Evolutionary conservation across 2,797 vertebrate species (phyloP).

Genomic region (Acanthiza pusilla): DNA sequence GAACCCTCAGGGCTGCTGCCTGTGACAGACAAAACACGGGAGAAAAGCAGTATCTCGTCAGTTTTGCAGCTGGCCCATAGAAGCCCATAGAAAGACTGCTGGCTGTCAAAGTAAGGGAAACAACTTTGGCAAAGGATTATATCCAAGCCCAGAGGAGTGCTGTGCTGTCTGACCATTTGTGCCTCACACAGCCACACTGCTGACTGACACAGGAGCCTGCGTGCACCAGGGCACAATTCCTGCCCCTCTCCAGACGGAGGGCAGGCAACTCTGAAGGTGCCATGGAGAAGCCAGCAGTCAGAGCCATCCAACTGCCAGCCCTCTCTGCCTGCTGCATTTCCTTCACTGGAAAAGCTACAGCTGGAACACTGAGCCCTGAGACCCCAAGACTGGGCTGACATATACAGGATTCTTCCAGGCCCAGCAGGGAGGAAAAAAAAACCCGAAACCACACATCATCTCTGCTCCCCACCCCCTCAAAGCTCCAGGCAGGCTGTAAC

Average conservation of each 20-base stretch:
- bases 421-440: rapidly evolving
- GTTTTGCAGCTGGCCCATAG: background rate
- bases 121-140: background rate
- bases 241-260: background rate
- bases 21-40: background rate
- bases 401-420: background rate
- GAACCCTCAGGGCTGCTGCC: background rate
- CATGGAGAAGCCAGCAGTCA: background rate
- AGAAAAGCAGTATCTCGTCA: background rate
- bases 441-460: too few relatives aligned
- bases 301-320: background rate
- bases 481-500: background rate
- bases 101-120: background rate
- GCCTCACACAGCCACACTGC: background rate
- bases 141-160: background rate
- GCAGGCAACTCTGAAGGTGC: background rate
- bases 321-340: background rate
- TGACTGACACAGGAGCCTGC: background rate
- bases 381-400: background rate
- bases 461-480: background rate
- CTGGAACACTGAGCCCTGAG: background rate
- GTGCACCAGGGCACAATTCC: rapidly evolving
- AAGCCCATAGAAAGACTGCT: background rate
- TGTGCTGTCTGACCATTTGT: background rate
- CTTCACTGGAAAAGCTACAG: background rate